Evolutionary conservation across 2,888 invertebrate genomes (phyloP).

Genomic region (Cephus spinipes): DNA sequence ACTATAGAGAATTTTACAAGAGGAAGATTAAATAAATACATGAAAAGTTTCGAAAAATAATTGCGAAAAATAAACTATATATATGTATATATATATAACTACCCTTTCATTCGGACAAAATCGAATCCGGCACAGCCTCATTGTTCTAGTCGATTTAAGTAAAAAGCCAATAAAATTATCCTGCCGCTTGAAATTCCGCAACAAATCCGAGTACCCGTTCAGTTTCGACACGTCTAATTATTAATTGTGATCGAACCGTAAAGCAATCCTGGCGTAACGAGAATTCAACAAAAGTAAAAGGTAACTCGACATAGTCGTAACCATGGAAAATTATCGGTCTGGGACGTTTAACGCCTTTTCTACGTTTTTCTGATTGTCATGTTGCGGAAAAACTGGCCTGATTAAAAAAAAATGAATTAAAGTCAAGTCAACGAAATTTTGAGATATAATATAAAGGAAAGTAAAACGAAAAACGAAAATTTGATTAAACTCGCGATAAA

Average conservation of each 20-base stretch:
- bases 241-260: conserved; percentile 57
- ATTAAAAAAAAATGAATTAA: neutral
- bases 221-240: conserved; percentile 50
- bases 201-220: neutral
- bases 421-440: neutral
- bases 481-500: neutral
- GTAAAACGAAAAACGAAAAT: too few relatives aligned
- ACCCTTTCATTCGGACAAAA: neutral
- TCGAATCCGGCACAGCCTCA: neutral
- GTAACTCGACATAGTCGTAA: neutral
- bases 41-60: neutral
- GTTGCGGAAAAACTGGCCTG: too few relatives aligned
- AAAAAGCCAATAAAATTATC: neutral
- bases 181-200: neutral
- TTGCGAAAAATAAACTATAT: neutral
- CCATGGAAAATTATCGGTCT: neutral
- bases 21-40: neutral
- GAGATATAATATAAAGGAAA: neutral
- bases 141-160: neutral
- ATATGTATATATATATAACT: neutral
- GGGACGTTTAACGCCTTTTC: too few relatives aligned
- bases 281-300: conserved; percentile 55
- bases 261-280: conserved; percentile 58
- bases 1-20: neutral
- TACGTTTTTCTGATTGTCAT: too few relatives aligned